These are phyloP conservation scores for Hetaerina titia DNA, from an alignment of 2,888 invertebrate species.

Conservation along the genomic window DNA sequence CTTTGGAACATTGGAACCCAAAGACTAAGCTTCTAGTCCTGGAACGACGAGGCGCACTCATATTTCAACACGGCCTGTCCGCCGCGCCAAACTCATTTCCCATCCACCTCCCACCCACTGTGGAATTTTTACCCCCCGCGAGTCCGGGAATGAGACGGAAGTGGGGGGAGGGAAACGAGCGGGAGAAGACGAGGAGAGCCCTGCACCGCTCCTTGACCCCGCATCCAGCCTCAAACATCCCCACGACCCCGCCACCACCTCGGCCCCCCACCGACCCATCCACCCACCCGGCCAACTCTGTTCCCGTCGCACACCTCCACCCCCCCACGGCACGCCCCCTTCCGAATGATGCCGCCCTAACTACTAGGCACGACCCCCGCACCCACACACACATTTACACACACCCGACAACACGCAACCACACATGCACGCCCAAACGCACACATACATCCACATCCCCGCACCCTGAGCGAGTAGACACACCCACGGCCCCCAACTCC, in stretches of 20 bases:
- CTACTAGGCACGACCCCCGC: neutral
- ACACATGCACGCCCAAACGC: neutral
- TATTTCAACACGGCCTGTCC: neutral
- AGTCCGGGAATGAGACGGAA: neutral
- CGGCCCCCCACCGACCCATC: neutral
- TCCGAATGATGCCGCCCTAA: neutral
- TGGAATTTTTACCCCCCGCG: neutral
- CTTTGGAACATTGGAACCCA: neutral
- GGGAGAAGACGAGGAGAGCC: neutral
- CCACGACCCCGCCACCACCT: neutral
- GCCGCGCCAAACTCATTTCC: neutral
- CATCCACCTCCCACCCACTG: neutral
- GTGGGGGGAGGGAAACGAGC: neutral
- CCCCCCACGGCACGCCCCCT: neutral
- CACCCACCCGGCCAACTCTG: neutral
- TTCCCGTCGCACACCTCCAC: neutral
- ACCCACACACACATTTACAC: neutral
- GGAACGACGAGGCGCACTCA: neutral
- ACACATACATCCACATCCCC: neutral
- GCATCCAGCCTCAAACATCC: neutral
- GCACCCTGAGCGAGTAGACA: neutral
- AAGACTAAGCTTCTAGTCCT: neutral
- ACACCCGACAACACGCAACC: neutral
- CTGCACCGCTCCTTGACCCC: neutral
- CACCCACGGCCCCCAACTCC: neutral